Evolutionary conservation across 1,140 invertebrate genomes (phyloP), one percentile per base, ranked within the genome.

Genomic region (Penaeus vannamei): DNA sequence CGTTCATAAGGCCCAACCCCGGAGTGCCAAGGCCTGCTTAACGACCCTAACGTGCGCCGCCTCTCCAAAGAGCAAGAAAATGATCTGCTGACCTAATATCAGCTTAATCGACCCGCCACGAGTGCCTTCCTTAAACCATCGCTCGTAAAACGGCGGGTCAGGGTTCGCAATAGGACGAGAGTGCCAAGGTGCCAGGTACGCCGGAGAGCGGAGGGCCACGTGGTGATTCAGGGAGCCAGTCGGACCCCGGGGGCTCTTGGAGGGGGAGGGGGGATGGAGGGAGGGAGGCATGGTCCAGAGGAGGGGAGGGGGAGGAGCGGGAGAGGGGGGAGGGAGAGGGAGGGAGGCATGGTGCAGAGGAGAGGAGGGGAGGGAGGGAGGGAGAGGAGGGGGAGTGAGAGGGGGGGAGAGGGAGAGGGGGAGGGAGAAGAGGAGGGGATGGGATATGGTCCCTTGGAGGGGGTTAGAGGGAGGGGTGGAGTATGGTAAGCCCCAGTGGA

Each of bases 381-480:
- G 77, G 1, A n/a, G 42, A 20, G 42, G 29, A 36, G 77, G 42
- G 22, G 42, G 77, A 79, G 76, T 4, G n/a, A 29, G 76, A 79
- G 76, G 36, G n/a, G 36, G 76, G 23, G 76, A 79, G n/a, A 29
- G n/a, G 23, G 76, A 79, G n/a, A 29, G n/a, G 7, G 76, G 32
- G 72, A 77, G 72, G 79, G n/a, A 26, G 79, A 53, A 17, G 46
- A 36, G 0, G 32, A 46, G 32, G 23, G 23, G 42, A 46, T n/a
- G n/a, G n/a, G n/a, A n/a, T n/a, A n/a, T n/a, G n/a, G n/a, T n/a
- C n/a, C n/a, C n/a, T n/a, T n/a, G n/a, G n/a, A 2, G 76, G 36
- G 76, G 36, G 76, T 29, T 10, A 79, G 76, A 79, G 76, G 36
- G 76, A 79, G 76, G 32, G 76, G 36, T 10, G 36, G 76, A 7